Evolutionary conservation across 2,113 vertebrate genomes (phyloP).

Genomic region (Pongo abelii): DNA sequence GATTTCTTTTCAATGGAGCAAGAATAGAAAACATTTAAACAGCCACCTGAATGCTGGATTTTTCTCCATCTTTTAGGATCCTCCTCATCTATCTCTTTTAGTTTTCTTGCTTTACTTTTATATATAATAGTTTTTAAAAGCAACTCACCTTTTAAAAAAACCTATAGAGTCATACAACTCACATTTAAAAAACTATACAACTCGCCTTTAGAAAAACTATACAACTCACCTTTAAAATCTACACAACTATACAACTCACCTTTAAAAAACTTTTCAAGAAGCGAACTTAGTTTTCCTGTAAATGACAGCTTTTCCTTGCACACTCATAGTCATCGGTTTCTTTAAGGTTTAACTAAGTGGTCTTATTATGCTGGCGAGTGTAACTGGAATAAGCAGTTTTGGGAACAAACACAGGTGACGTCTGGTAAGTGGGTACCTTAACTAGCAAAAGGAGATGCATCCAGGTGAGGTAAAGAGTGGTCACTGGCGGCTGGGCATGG

Average conservation of each 20-base stretch:
- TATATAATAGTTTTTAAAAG: neutral
- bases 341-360: neutral
- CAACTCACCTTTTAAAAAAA: too few species aligned
- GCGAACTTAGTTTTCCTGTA: neutral
- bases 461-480: neutral
- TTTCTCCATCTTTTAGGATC: neutral
- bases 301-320: neutral
- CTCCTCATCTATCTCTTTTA: neutral
- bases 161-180: too few species aligned
- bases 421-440: neutral
- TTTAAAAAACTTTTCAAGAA: neutral
- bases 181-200: too few species aligned
- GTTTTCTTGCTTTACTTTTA: neutral
- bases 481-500: too few species aligned
- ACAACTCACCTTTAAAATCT: too few species aligned
- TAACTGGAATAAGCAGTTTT: neutral
- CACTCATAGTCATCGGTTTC: neutral
- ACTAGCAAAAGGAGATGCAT: too few species aligned
- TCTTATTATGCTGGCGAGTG: neutral
- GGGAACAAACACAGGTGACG: neutral
- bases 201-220: too few species aligned
- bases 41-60: neutral
- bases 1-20: neutral
- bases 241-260: too few species aligned
- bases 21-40: constrained; percentile 23